Conservation (phyloP, 1,140 invertebrate genomes). For the Ooceraea biroi region DNA sequence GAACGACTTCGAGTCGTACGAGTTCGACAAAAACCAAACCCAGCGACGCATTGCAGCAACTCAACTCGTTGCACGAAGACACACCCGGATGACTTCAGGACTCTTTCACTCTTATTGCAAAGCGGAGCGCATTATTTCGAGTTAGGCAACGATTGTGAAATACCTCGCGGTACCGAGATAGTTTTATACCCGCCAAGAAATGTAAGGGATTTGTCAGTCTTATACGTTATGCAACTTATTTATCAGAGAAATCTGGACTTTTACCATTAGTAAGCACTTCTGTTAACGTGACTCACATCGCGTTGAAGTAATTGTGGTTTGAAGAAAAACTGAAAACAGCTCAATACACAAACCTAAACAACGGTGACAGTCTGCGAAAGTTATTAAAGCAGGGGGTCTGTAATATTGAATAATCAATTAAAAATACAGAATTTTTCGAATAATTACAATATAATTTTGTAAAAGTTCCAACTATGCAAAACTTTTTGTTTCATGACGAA, state of each 20-base stretch:
- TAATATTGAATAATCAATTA: too few species aligned
- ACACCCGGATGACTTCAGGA: conserved; percentile 56
- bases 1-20: conserved; percentile 37
- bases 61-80: conserved; percentile 42
- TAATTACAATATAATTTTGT: background rate
- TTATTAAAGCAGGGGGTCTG: too few species aligned
- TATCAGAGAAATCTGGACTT: background rate
- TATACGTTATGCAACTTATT: background rate
- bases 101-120: conserved; percentile 52
- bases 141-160: conserved; percentile 47
- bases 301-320: background rate
- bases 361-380: too few species aligned
- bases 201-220: conserved; percentile 1
- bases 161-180: conserved; percentile 4
- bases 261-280: background rate
- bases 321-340: background rate
- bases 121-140: conserved; percentile 42
- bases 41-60: conserved; percentile 8
- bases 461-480: background rate
- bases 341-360: too few species aligned
- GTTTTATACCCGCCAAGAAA: conserved; percentile 20
- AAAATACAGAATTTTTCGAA: background rate
- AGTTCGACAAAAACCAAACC: conserved; percentile 62
- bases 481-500: background rate
- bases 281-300: background rate